Evolutionary conservation across 2,113 vertebrate genomes (phyloP), one percentile per base, ranked within the genome.

Genomic region (Plestiodon gilberti): DNA sequence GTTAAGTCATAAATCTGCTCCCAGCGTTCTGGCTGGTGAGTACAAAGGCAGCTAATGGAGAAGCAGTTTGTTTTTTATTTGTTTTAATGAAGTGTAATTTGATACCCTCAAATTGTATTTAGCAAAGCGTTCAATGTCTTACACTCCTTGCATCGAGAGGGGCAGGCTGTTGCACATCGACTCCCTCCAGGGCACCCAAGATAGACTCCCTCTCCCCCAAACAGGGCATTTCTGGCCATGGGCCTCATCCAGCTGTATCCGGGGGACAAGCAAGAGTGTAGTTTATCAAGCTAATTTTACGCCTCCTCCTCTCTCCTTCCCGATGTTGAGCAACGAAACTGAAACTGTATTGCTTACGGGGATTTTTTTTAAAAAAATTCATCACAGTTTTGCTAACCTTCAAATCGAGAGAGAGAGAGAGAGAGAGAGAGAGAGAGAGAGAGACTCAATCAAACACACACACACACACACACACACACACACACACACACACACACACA

Each of bases 311-410:
- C 13, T 22, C 71, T 55, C 30, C 6, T 23, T 90, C n/a, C 48
- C 43, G 76, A 82, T 40, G 77, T 70, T 80, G 64, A 55, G 81
- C 85, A 90, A 61, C 0, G 57, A 85, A 81, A 86, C 89, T 92
- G 85, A 89, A 90, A 92, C 91, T 81, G 64, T 88, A 93, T 89
- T 0, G 5, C 69, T 90, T 87, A 65, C 43, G 83, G 85, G n/a
- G 10, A 71, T 91, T 89, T 85, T 57, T 20, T 9, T 4, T 11
- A 78, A 80, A 80, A 75, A 78, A 74, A 79, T 33, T 0, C 20
- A 74, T 82, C 78, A 86, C 61, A 91, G 3, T 65, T 88, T 20
- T 74, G 25, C 59, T 90, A 78, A 88, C 85, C 59, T 84, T 85
- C n/a, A 88, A 88, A 86, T 91, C 82, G 88, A 84, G 57, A 81